Conservation (phyloP, 2,888 invertebrate genomes). For the Alsophila aescularia region DNA sequence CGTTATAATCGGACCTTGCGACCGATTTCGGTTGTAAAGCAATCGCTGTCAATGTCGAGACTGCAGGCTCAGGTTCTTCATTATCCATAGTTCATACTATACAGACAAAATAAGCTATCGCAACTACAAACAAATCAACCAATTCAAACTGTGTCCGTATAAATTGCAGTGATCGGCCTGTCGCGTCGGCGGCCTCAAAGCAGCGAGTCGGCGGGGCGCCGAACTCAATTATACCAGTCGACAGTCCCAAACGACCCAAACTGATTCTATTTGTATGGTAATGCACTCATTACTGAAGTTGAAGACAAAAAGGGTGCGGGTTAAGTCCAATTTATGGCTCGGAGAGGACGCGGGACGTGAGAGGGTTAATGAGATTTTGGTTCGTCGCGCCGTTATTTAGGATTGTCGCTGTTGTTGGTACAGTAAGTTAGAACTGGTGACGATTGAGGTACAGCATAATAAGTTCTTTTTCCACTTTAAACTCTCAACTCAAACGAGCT, state of each 20-base stretch:
- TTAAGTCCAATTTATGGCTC: slow-evolving; percentile 45
- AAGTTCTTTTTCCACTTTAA: no score
- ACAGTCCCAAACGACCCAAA: slow-evolving; percentile 48
- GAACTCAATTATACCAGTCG: slow-evolving; percentile 71
- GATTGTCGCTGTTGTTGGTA: no score
- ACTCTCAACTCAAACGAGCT: no score
- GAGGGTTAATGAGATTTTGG: slow-evolving; percentile 55
- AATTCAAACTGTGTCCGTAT: slow-evolving; percentile 22
- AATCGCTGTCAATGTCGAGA: no score
- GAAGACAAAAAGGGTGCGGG: slow-evolving; percentile 64
- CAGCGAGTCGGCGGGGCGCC: slow-evolving; percentile 71
- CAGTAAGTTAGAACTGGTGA: no score
- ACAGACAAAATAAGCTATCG: neutral
- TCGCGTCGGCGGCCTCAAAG: slow-evolving; percentile 66
- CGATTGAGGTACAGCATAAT: no score
- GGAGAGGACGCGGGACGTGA: slow-evolving; percentile 34
- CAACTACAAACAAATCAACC: slow-evolving; percentile 9
- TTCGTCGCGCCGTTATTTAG: neutral
- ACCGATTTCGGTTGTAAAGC: no score
- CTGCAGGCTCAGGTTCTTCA: no score
- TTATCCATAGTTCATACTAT: no score
- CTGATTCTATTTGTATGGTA: slow-evolving; percentile 82
- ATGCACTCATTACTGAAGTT: slow-evolving; percentile 75
- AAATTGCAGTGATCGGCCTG: slow-evolving; percentile 26
- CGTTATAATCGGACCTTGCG: no score